Evolutionary conservation across 2,797 vertebrate genomes (phyloP).

Genomic region (Botia kubotai): DNA sequence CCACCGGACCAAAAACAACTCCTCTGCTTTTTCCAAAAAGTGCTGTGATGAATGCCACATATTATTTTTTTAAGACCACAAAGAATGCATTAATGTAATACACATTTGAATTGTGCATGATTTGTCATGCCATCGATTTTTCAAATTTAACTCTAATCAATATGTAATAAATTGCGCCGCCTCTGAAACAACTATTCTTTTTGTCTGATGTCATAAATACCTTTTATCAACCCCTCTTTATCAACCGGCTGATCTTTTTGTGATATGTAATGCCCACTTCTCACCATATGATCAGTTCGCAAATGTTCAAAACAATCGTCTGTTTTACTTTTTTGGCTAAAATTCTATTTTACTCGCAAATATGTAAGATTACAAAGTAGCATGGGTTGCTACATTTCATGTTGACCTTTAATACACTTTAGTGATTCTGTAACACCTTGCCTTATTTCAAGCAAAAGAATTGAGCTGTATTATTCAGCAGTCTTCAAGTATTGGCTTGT

Average conservation of each 20-base stretch:
- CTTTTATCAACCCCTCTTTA: no score
- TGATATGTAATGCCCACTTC: no score
- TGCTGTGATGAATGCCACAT: no score
- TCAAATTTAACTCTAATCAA: no score
- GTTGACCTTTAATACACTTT: neutral
- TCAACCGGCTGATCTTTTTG: no score
- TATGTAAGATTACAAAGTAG: neutral
- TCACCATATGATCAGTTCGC: neutral
- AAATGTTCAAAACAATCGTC: neutral
- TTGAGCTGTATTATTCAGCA: constrained; percentile 45
- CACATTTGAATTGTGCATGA: no score
- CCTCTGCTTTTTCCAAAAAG: neutral
- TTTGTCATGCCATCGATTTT: no score
- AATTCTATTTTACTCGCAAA: neutral
- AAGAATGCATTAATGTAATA: no score
- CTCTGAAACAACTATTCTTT: no score
- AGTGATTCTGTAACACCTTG: neutral
- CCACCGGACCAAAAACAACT: neutral
- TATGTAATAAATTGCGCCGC: no score
- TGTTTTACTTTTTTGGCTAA: neutral
- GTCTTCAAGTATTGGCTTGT: constrained; percentile 13
- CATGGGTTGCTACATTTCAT: neutral
- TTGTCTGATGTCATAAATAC: no score
- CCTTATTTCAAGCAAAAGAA: constrained; percentile 42
- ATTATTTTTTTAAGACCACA: no score